phyloP scores from a whole-genome alignment of 2,113 vertebrate species.

The Equus przewalskii region DNA sequence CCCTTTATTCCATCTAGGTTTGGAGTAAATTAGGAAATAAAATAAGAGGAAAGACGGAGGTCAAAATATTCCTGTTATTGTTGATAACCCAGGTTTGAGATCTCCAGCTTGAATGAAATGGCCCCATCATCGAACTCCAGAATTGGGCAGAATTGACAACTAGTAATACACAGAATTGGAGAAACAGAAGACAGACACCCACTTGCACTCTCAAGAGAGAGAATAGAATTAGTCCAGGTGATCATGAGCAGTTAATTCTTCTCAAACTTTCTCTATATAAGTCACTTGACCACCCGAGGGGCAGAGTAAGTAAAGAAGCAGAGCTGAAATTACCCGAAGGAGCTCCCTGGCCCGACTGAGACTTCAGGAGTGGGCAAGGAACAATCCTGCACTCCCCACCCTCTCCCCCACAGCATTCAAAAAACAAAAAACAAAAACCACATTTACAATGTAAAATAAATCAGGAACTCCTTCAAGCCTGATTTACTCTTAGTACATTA shows the following conservation, averaged over 20 bases:
- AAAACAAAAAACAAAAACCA: background rate
- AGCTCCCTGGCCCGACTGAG: background rate
- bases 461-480: constrained; percentile 24
- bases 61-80: background rate
- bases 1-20: background rate
- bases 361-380: background rate
- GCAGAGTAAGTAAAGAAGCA: background rate
- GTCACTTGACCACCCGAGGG: background rate
- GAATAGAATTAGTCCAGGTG: background rate
- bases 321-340: background rate
- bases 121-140: background rate
- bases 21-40: background rate
- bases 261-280: background rate
- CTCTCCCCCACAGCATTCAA: background rate
- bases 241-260: background rate
- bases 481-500: background rate
- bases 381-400: background rate
- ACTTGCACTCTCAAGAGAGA: background rate
- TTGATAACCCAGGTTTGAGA: background rate
- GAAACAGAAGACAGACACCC: background rate
- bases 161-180: background rate
- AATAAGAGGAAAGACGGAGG: background rate
- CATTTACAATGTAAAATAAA: constrained; percentile 58
- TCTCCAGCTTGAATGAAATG: background rate
- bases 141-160: background rate